Base-by-base conservation (phyloP, 1,140 invertebrate genomes). In the Aphaenogaster rudis region DNA sequence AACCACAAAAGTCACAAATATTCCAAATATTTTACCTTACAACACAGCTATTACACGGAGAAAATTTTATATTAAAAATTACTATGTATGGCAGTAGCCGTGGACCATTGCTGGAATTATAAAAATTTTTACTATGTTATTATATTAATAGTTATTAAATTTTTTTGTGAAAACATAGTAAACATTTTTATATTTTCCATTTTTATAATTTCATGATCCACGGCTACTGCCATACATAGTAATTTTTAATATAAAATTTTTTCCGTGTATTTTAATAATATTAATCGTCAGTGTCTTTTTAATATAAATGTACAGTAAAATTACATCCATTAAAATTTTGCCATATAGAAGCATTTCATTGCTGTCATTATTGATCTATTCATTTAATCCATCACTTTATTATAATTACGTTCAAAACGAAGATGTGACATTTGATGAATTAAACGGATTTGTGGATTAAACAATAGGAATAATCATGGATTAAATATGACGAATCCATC, bases 401-500 rank as follows among this genome's bases (percentile, higher is more conserved):
- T 28, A 48, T 21, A 45, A 61, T n/a, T 36, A 3, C 33, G 15
- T 15, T 74, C 28, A 36, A 72, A 72, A 74, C 3, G 13, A 50
- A 59, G 3, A n/a, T 39, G 36, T 11, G 21, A 42, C 45, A 50
- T 61, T 67, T 77, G 50, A 11, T 33, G 39, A 33, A 42, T 17
- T 52, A 28, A 28, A 28, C 0, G 28, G 28, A 28, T 28, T 28
- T 28, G 28, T 13, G 11, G n/a, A 50, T 48, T 28, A 39, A 28
- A 50, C 64, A 33, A 72, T 39, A 61, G 59, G 69, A 84, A 86
- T 84, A 61, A 91, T 90, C 63, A 39, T 54, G 88, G 78, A 91
- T 90, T 90, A 91, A 88, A 52, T 39, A 67, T 48, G 69, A 88
- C 66, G 57, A 88, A 86, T 85, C 48, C 77, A 90, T 90, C 76